These are phyloP conservation scores for Argyrosomus regius DNA, from an alignment of 2,797 vertebrate genomes.

Conservation along the genomic window DNA sequence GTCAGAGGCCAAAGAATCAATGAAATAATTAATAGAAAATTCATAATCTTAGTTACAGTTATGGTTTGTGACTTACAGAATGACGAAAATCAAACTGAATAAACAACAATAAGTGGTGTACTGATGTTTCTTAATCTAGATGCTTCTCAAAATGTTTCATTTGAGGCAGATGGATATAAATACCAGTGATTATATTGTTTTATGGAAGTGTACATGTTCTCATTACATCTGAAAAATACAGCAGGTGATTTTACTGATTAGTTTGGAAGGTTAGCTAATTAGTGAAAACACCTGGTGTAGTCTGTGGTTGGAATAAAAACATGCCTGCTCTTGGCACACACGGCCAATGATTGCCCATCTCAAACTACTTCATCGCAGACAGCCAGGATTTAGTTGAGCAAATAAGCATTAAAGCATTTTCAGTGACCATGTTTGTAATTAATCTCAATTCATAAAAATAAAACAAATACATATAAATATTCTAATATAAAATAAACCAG, in stretches of 20 bases:
- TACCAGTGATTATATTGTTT: neutral
- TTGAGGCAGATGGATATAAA: slow-evolving; percentile 2
- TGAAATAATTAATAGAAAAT: neutral
- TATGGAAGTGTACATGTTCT: slow-evolving; percentile 1
- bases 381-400: neutral
- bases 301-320: slow-evolving; percentile 23
- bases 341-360: neutral
- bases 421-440: neutral
- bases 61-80: too few species aligned
- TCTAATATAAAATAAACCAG: neutral
- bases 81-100: neutral
- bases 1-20: neutral
- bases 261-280: slow-evolving; percentile 26
- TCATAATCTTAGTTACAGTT: neutral
- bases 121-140: neutral
- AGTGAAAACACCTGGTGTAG: slow-evolving; percentile 45
- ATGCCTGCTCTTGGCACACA: slow-evolving; percentile 6
- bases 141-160: neutral
- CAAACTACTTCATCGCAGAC: neutral
- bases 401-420: slow-evolving; percentile 4
- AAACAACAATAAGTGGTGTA: neutral
- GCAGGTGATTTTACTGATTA: slow-evolving; percentile 37
- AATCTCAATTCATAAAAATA: neutral
- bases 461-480: too few species aligned
- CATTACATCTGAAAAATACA: slow-evolving; percentile 1